These are phyloP conservation scores for Drosophila putrida DNA, from an alignment of 2,888 invertebrate genomes.

Conservation along the genomic window DNA sequence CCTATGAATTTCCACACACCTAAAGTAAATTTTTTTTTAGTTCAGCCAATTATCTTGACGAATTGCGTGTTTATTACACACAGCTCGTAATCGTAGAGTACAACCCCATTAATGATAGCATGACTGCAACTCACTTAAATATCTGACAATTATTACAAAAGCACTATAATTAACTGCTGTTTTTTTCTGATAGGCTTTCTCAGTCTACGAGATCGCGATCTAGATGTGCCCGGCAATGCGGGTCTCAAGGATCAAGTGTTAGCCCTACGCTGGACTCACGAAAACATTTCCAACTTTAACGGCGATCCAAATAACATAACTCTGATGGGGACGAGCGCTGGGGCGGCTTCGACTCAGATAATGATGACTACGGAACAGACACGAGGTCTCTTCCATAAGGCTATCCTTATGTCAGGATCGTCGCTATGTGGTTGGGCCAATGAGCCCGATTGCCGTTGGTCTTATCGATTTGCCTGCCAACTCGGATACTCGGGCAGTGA, in stretches of 20 bases:
- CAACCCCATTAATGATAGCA: slow-evolving; percentile 1
- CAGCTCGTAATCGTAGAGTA: neutral
- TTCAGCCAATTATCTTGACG: neutral
- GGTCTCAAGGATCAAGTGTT: slow-evolving; percentile 86
- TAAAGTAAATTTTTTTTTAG: neutral
- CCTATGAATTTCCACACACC: neutral
- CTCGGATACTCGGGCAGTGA: slow-evolving; percentile 83
- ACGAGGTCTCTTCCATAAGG: slow-evolving; percentile 83
- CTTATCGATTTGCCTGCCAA: slow-evolving; percentile 76
- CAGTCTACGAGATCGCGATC: slow-evolving; percentile 84
- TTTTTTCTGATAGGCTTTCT: slow-evolving; percentile 84
- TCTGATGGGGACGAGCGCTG: slow-evolving; percentile 86
- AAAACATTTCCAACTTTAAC: slow-evolving; percentile 85
- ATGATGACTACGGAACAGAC: slow-evolving; percentile 85
- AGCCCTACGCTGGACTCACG: slow-evolving; percentile 86
- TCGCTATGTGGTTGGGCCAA: slow-evolving; percentile 79
- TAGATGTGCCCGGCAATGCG: slow-evolving; percentile 86
- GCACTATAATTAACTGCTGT: neutral
- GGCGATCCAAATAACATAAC: slow-evolving; percentile 86
- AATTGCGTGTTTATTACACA: neutral
- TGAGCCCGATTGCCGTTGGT: slow-evolving; percentile 71
- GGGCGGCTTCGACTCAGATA: slow-evolving; percentile 85
- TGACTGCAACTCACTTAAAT: neutral
- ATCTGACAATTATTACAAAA: neutral
- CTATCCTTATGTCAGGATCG: slow-evolving; percentile 82